Evolutionary conservation across 2,888 invertebrate species (phyloP), one percentile per base, ranked within the genome.

Genomic region (Macrosiphum euphorbiae): DNA sequence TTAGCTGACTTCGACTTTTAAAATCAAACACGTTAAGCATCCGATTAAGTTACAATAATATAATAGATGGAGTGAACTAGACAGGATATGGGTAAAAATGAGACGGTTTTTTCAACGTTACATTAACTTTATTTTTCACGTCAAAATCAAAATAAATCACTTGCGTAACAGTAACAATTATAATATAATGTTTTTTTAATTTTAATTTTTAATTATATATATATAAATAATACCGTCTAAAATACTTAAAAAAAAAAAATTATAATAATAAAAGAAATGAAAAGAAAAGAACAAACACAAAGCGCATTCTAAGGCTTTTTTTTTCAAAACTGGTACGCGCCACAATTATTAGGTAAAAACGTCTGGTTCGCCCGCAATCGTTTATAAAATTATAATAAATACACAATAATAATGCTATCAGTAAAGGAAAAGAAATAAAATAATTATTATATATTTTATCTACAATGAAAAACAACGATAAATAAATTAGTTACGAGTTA

Each of bases 101-200:
- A 78, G 8, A 78, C 20, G 0, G 35, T 20, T 8, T n/a, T 78
- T 89, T 86, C 50, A 94, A 94, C 93, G 86, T 94, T 94, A 94
- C 86, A 86, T 86, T 61, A 86, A 94, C 86, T 94, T 90, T 94
- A 92, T 92, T 94, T 85, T 90, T 94, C 90, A 94, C 86, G 93
- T 94, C 93, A 94, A 86, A 90, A 94, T 94, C 86, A 86, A 86
- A 90, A 90, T 93, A 93, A 92, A 93, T 93, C 93, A 90, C 93
- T 94, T 84, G 93, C 93, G 93, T 50, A 90, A 94, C 93, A 94
- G 93, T 94, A 94, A 94, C 93, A 94, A 94, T 90, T 94, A 94
- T 86, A 94, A 90, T 90, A 90, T 89, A 93, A 84, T 89, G 84
- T 92, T 88, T 50, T 90, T 90, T 90, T 88, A 61, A 35, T 35